Evolutionary conservation across 1,140 invertebrate species (phyloP), one percentile per base, ranked within the genome.

Genomic region (Drosophila nikananu): DNA sequence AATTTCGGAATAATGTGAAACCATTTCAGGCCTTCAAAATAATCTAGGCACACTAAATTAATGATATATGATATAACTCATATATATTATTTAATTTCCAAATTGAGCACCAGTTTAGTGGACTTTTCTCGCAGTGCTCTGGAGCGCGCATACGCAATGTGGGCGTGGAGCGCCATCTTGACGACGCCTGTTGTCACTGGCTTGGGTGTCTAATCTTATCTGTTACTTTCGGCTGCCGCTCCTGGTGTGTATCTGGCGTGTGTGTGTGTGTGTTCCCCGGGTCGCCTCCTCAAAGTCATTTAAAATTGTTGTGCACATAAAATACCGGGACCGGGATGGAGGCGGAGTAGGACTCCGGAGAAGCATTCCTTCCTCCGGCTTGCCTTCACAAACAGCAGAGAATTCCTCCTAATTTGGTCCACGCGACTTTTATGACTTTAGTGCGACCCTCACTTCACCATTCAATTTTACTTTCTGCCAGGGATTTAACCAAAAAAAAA

Each of bases 401-500:
- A 61, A 80, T 81, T 90, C 81, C 72, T 81, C 72, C 75, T 90
- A 90, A 89, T 89, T 89, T 89, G 83, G 86, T 91, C 81, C 86
- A 90, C 86, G 86, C 86, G 86, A 89, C 86, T 89, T 89, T 89
- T 89, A 89, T 91, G 86, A 90, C 86, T 90, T 89, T 82, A 90
- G 89, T 91, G 86, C 72, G 71, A 58, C 54, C 48, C 68, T 52
- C 27, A 19, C 71, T 51, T 55, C 64, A 55, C 67, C 86, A 77
- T 82, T 80, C 75, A 86, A 80, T 90, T 91, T 81, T 59, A 78
- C 77, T 84, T 71, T 66, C 63, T 74, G 71, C 55, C 23, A 55
- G 75, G 82, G 81, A 80, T 65, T 90, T 81, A 61, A 13, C 42
- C 52, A 49, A 60, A 5, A 21, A 23, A 17, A 17, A n/a, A 19